Evolutionary conservation across 2,797 vertebrate genomes (phyloP), one percentile per base, ranked within the genome.

Genomic region (Todus mexicanus): DNA sequence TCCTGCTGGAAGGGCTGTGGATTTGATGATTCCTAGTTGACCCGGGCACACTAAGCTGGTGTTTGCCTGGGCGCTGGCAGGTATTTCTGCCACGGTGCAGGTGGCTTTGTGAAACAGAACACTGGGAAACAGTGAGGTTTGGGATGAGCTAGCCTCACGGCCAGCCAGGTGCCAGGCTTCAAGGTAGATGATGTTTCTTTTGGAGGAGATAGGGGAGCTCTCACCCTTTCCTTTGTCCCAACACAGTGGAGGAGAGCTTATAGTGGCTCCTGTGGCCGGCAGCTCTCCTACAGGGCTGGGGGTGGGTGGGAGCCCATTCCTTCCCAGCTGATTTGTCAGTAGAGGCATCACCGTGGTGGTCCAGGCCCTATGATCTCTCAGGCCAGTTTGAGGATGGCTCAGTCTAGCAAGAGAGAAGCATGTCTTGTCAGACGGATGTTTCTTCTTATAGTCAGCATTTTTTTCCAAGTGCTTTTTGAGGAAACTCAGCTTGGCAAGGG

Each of bases 401-500:
- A 45, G 2, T 54, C 42, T 66, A 47, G 57, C 37, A 40, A 43
- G 65, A 59, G 87, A 40, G 65, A n/a, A 64, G 56, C 51, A 2
- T 40, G 6, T 48, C 37, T 57, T 90, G 71, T 63, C 79, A 86
- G 79, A 76, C 0, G 38, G 72, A 87, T 85, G 80, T 85, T 96
- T 90, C 77, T 92, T 65, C 83, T 95, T 95, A 63, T 2, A 90
- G 56, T 91, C 79, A 95, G 82, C 71, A 37, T 53, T 90, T 93
- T 89, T 93, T 94, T 80, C 47, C 1, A 54, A 78, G 64, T 92
- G 78, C 56, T 92, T 96, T 91, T 80, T 94, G 77, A 85, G 83
- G 93, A 87, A 91, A 87, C 69, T 87, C 79, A 91, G 64, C 65
- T 96, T 96, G 91, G 90, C 80, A 85, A 84, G 37, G 53, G 50